Evolutionary conservation across 2,113 vertebrate genomes (phyloP).

Genomic region (Rhabdornis inornatus): DNA sequence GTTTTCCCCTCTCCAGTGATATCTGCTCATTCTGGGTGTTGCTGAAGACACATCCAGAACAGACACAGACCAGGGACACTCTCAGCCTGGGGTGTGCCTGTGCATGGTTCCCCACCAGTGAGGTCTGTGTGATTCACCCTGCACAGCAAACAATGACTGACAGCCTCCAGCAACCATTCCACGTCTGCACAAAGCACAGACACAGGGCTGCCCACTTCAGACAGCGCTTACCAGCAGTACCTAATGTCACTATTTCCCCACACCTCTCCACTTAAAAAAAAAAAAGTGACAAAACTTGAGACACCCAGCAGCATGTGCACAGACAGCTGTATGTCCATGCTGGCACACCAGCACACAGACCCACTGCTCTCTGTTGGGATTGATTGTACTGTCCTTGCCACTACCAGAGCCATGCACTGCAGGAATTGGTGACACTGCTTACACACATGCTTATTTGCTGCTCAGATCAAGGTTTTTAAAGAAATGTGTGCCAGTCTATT

Average conservation of each 20-base stretch:
- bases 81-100: background rate
- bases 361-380: background rate
- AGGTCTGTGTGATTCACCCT: background rate
- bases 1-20: background rate
- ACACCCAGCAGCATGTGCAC: rapidly evolving
- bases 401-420: background rate
- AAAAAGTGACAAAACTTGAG: background rate
- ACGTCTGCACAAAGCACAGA: background rate
- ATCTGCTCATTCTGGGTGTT: rapidly evolving
- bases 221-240: background rate
- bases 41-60: background rate
- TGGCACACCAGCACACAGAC: background rate
- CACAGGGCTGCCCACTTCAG: background rate
- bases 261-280: background rate
- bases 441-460: background rate
- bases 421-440: background rate
- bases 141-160: rapidly evolving
- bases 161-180: background rate
- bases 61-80: rapidly evolving
- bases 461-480: background rate
- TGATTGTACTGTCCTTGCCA: background rate
- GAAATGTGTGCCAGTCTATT: background rate
- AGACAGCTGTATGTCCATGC: rapidly evolving
- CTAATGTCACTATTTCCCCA: background rate
- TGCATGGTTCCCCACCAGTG: rapidly evolving